Evolutionary conservation across 2,888 invertebrate genomes (phyloP).

Genomic region (Spatulosminthurus flaviceps): DNA sequence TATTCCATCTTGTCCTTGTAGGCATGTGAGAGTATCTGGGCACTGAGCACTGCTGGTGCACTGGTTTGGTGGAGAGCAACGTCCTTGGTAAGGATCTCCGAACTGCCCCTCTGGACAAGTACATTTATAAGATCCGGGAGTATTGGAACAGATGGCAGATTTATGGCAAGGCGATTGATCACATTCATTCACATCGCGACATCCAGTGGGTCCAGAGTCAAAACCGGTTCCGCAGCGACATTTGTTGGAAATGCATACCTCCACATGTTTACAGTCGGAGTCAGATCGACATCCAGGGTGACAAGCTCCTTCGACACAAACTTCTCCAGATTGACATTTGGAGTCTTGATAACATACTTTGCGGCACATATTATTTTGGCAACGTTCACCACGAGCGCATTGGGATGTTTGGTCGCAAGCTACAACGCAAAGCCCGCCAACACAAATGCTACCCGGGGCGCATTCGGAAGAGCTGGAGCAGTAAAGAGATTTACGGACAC

Average conservation of each 20-base stretch:
- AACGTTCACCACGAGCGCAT: slow-evolving; percentile 87
- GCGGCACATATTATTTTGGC: slow-evolving; percentile 77
- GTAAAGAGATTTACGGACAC: slow-evolving; percentile 79
- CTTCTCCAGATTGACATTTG: slow-evolving; percentile 89
- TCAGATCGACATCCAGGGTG: slow-evolving; percentile 84
- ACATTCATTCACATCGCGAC: slow-evolving; percentile 86
- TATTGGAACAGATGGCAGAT: slow-evolving; percentile 81
- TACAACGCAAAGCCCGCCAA: slow-evolving; percentile 79
- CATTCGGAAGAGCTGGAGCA: slow-evolving; percentile 79
- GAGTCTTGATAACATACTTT: slow-evolving; percentile 90
- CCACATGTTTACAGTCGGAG: slow-evolving; percentile 77
- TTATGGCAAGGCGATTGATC: slow-evolving; percentile 79
- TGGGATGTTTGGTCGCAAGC: slow-evolving; percentile 76
- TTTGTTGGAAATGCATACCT: slow-evolving; percentile 83
- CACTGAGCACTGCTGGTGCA: slow-evolving; percentile 81
- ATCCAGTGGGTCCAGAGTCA: slow-evolving; percentile 77
- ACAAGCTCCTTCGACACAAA: slow-evolving; percentile 84
- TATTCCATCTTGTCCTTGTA: slow-evolving; percentile 66
- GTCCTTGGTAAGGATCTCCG: slow-evolving; percentile 70
- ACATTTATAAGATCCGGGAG: slow-evolving; percentile 82
- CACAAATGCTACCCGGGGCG: slow-evolving; percentile 79
- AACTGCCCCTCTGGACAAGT: slow-evolving; percentile 81
- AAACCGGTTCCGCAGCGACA: slow-evolving; percentile 83
- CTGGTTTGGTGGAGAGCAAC: slow-evolving; percentile 80
- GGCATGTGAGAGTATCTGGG: slow-evolving; percentile 77